phyloP scores from a whole-genome alignment of 2,888 invertebrate species.

The Nomada fabriciana region DNA sequence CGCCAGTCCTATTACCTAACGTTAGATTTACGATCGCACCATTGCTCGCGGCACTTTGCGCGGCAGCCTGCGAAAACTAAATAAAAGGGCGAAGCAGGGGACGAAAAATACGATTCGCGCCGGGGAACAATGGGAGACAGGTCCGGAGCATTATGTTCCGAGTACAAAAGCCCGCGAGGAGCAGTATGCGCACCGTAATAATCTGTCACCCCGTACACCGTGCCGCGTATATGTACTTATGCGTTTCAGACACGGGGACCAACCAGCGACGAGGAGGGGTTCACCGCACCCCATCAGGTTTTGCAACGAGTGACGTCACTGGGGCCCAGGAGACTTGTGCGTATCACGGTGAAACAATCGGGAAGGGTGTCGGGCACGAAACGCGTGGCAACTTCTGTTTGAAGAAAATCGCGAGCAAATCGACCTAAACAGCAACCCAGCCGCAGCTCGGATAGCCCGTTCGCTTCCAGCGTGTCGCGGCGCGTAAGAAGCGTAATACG shows the following conservation, averaged over 20 bases:
- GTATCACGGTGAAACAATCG: conserved; percentile 26
- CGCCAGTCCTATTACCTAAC: background rate
- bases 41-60: conserved; percentile 71
- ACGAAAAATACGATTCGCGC: conserved; percentile 75
- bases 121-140: conserved; percentile 79
- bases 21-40: conserved; percentile 43
- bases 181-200: conserved; percentile 75
- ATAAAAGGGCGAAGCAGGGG: conserved; percentile 59
- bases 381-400: background rate
- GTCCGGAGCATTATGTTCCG: conserved; percentile 78
- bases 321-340: conserved; percentile 54
- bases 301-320: conserved; percentile 65
- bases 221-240: conserved; percentile 42
- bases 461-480: conserved; percentile 43
- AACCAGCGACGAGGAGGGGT: conserved; percentile 25
- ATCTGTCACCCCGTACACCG: conserved; percentile 77
- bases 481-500: conserved; percentile 71
- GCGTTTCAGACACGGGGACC: conserved; percentile 24
- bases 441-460: conserved; percentile 24
- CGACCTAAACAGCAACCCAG: background rate
- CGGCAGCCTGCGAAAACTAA: conserved; percentile 53
- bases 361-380: conserved; percentile 19
- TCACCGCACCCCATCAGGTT: conserved; percentile 62
- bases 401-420: background rate
- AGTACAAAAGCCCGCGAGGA: conserved; percentile 68